Percentiles rank a stretch among this genome's conserved stretches.
Conservation (phyloP, 23 tunicate species). For the Diplosoma virens region DNA sequence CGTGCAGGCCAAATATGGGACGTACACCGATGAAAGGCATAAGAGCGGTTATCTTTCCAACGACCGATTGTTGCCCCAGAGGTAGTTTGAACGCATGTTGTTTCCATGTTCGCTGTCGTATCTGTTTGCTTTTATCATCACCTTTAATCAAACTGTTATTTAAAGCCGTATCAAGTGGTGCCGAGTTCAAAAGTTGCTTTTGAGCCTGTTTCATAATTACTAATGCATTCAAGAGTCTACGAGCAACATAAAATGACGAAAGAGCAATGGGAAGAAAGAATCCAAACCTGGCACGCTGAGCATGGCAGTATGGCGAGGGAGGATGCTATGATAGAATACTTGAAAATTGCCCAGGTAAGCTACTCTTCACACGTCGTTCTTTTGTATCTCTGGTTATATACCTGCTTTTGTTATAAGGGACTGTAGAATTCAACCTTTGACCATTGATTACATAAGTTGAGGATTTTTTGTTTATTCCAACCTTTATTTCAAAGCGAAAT, state of each 20-base stretch:
- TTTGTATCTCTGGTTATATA: too few species aligned
- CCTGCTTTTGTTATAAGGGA: too few species aligned
- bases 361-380: neutral
- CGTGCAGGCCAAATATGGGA: slow-evolving; percentile 91
- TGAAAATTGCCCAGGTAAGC: slow-evolving; percentile 94
- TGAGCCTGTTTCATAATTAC: too few species aligned
- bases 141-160: too few species aligned
- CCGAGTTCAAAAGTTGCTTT: too few species aligned
- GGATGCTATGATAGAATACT: slow-evolving; percentile 97
- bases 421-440: too few species aligned
- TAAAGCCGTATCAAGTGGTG: too few species aligned
- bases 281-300: slow-evolving; percentile 95
- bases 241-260: slow-evolving; percentile 89
- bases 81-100: too few species aligned
- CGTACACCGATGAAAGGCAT: slow-evolving; percentile 58
- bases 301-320: slow-evolving; percentile 90
- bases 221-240: slow-evolving; percentile 41
- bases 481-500: too few species aligned
- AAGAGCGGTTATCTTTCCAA: slow-evolving; percentile 66
- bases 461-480: too few species aligned
- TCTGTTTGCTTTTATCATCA: neutral
- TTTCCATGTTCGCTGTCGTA: too few species aligned
- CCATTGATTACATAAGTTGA: too few species aligned
- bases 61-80: slow-evolving; percentile 85
- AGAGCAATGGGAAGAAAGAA: slow-evolving; percentile 98